Evolutionary conservation across 2,113 vertebrate genomes (phyloP), one percentile per base, ranked within the genome.

Genomic region (Ciconia maguari): DNA sequence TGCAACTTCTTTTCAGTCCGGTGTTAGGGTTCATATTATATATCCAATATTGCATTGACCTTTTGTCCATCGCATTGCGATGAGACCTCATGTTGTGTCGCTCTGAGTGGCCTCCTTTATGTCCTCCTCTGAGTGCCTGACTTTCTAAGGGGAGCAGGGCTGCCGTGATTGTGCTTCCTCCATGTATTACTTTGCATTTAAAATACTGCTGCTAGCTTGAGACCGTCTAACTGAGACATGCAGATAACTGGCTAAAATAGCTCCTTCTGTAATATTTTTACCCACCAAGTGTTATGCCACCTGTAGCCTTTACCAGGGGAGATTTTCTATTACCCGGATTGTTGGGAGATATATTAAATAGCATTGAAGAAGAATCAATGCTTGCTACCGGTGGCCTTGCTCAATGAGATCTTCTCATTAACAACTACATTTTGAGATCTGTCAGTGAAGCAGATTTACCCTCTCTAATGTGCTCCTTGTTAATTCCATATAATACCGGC

Each of bases 401-500:
- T 93, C 92, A 90, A 58, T 91, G 91, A 21, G 93, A 95, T 16
- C 90, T 87, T 76, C 96, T 96, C 90, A 94, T 96, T 96, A 96
- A 90, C 93, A 95, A 72, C 87, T 92, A 77, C 87, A 83, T 92
- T 96, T 94, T 94, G 93, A 96, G 87, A 96, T 94, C 84, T 94
- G 94, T 92, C 96, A 96, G 88, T 81, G 92, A 95, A 81, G 90
- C 94, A 95, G 93, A 96, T 94, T 94, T 95, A 96, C 95, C 96
- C 96, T 96, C 90, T 90, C 90, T 93, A 78, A 94, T 80, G 66
- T 95, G 88, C 27, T 64, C 86, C 92, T 95, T 92, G 94, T 92
- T 96, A 96, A 96, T 96, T 97, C 96, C 69, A 89, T 92, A 74
- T 93, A 96, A 97, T 94, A 87, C 95, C 72, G 92, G 90, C 60